Evolutionary conservation across 2,797 vertebrate species (phyloP).

Genomic region (Adrianichthys oophorus): DNA sequence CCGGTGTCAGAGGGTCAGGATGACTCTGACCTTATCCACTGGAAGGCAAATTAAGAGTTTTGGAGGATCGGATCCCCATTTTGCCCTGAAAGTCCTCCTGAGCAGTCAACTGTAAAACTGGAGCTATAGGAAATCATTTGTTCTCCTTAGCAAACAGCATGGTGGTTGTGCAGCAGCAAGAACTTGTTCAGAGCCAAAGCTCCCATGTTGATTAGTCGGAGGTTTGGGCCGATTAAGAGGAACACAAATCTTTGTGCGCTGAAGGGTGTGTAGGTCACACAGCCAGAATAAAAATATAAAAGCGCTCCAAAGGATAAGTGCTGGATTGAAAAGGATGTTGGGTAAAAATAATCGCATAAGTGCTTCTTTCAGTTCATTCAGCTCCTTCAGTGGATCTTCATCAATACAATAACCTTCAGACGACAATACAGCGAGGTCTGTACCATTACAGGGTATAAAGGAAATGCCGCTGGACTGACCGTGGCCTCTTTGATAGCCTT

Average conservation of each 20-base stretch:
- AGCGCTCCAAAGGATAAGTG: not conserved
- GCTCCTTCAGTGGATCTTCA: not conserved
- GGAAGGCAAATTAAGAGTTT: constrained; percentile 39
- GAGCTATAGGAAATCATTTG: constrained; percentile 64
- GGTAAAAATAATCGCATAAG: constrained; percentile 2
- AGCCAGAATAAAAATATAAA: not conserved
- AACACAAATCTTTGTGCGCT: not conserved
- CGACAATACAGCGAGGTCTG: not conserved
- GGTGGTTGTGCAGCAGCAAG: constrained; percentile 2
- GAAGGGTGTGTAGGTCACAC: not conserved
- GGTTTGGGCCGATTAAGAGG: not conserved
- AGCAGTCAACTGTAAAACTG: constrained; percentile 39
- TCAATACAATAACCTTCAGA: constrained; percentile 13
- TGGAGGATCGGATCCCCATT: constrained; percentile 9
- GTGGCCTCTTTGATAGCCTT: constrained; percentile 80
- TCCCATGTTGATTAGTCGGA: not conserved
- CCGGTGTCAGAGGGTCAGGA: constrained; percentile 40
- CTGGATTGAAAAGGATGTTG: not conserved
- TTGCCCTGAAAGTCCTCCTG: constrained; percentile 32
- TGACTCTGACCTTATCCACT: constrained; percentile 46
- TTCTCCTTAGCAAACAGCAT: constrained; percentile 38
- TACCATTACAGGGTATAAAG: constrained; percentile 2
- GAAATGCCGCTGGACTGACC: constrained; percentile 64
- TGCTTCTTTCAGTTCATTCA: not conserved
- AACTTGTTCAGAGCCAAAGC: constrained; percentile 1